These are phyloP conservation scores for Lottia gigantea DNA, from an alignment of 2,888 invertebrate genomes.

Conservation along the genomic window DNA sequence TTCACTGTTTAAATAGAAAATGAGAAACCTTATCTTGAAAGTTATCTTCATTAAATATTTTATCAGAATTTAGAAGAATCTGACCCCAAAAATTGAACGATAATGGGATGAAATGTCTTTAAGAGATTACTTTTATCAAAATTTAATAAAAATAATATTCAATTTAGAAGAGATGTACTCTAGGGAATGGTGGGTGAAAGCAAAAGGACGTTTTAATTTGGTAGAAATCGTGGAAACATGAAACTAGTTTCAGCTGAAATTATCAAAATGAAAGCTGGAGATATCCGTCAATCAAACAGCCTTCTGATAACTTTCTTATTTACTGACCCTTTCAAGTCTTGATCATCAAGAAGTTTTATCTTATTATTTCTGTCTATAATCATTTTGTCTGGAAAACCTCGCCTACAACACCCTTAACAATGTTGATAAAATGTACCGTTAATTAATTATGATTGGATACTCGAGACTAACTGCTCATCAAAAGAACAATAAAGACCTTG, in stretches of 20 bases:
- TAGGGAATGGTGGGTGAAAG: slow-evolving; percentile 3
- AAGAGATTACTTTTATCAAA: slow-evolving; percentile 8
- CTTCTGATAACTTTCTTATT: slow-evolving; percentile 8
- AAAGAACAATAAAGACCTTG: neutral
- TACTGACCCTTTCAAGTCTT: neutral
- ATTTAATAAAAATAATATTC: slow-evolving; percentile 9
- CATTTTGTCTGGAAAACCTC: neutral
- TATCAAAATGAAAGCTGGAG: neutral
- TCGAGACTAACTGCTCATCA: neutral
- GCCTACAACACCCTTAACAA: neutral
- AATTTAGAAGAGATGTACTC: slow-evolving; percentile 1
- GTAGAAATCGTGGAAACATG: neutral
- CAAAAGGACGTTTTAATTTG: neutral
- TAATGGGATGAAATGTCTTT: slow-evolving; percentile 1
- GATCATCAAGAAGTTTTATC: neutral
- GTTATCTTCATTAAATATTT: neutral
- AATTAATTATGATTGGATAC: slow-evolving; percentile 8
- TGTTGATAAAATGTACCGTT: neutral
- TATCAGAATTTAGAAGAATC: neutral
- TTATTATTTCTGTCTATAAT: neutral
- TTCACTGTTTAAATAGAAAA: no score
- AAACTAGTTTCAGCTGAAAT: slow-evolving; percentile 5
- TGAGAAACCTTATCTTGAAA: neutral
- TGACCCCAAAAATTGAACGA: slow-evolving; percentile 2
- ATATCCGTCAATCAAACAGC: slow-evolving; percentile 4